These are phyloP conservation scores for Thecophora atra DNA, from an alignment of 2,888 invertebrate species.

Conservation along the genomic window DNA sequence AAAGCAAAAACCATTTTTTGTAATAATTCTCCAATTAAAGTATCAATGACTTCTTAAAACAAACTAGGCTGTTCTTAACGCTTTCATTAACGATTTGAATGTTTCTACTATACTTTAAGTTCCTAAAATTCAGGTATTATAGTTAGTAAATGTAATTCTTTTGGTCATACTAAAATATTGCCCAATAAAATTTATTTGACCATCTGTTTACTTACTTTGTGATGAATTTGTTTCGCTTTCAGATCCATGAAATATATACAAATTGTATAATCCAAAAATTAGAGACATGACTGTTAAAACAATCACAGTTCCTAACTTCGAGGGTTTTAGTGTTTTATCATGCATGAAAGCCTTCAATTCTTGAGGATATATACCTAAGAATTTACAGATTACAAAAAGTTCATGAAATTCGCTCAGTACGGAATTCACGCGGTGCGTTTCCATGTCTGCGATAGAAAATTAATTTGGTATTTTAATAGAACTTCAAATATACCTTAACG, in stretches of 20 bases:
- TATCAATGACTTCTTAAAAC: too few relatives aligned
- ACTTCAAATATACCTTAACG: too few relatives aligned
- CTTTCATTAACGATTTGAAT: too few relatives aligned
- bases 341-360: conserved; percentile 54
- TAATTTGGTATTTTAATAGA: too few relatives aligned
- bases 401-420: conserved; percentile 56
- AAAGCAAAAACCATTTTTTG: conserved; percentile 13
- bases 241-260: conserved; percentile 57
- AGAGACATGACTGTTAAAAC: conserved; percentile 51
- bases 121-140: too few relatives aligned
- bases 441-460: conserved; percentile 34
- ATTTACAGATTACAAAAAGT: conserved; percentile 60
- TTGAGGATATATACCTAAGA: conserved; percentile 61
- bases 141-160: too few relatives aligned
- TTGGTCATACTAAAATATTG: too few relatives aligned
- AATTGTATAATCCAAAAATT: conserved; percentile 56
- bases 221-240: conserved; percentile 58
- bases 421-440: conserved; percentile 49
- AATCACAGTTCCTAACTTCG: conserved; percentile 56
- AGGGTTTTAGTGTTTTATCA: conserved; percentile 54
- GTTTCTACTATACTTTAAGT: too few relatives aligned
- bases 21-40: not conserved
- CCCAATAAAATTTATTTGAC: too few relatives aligned
- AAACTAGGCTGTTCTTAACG: too few relatives aligned
- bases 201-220: conserved; percentile 57